Conservation (phyloP, 2,797 vertebrate species). For the Craterocephalus amniculus region DNA sequence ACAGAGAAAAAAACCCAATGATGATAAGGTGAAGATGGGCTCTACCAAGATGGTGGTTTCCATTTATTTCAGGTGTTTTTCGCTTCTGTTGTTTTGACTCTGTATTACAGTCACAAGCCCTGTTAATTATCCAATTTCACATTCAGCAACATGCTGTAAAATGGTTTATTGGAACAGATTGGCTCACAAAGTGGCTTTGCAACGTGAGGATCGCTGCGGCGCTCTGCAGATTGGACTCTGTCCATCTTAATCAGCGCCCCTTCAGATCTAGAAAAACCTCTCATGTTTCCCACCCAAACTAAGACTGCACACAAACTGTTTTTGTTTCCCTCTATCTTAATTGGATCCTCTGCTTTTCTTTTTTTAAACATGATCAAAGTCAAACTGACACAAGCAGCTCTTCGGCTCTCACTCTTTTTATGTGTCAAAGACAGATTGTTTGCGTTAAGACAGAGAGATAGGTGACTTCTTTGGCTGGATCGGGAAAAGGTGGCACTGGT, state of each 20-base stretch:
- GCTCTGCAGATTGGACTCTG: slow-evolving; percentile 44
- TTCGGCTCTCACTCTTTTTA: background rate
- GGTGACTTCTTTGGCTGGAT: slow-evolving; percentile 10
- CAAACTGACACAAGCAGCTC: background rate
- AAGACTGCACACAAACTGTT: background rate
- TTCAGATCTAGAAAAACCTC: slow-evolving; percentile 1
- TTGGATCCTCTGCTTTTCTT: background rate
- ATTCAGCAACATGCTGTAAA: slow-evolving; percentile 1
- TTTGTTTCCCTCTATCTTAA: background rate
- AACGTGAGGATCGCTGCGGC: slow-evolving; percentile 32
- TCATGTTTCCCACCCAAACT: background rate
- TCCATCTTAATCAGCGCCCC: slow-evolving; percentile 45
- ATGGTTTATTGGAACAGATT: slow-evolving; percentile 46
- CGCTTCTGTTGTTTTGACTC: slow-evolving; percentile 16
- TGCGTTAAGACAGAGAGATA: background rate
- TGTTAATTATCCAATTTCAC: slow-evolving; percentile 23
- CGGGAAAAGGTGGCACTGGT: slow-evolving; percentile 12
- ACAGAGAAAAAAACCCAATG: background rate
- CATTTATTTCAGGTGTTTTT: slow-evolving; percentile 3
- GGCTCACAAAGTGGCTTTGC: slow-evolving; percentile 46
- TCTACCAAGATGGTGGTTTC: background rate
- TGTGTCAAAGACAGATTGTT: slow-evolving; percentile 55
- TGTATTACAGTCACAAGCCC: slow-evolving; percentile 6
- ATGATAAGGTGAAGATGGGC: background rate
- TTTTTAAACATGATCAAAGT: slow-evolving; percentile 5